Conservation (phyloP, 2,113 vertebrate genomes). For the Odontophorus gujanensis region DNA sequence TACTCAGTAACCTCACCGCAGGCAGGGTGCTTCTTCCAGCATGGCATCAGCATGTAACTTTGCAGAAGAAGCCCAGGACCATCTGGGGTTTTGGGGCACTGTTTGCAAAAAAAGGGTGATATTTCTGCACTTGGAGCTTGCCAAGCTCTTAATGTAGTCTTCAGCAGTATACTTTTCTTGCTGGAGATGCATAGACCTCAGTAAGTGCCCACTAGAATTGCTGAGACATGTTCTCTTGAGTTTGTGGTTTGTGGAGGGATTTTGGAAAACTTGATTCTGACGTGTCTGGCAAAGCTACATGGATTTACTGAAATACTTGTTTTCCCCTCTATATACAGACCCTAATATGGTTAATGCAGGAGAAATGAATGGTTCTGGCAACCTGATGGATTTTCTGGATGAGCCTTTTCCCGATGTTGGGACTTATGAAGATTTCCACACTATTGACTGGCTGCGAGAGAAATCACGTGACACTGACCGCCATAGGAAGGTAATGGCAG, state of each 20-base stretch:
- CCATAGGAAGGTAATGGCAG: slow-evolving; percentile 87
- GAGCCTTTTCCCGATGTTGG: slow-evolving; percentile 95
- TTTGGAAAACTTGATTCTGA: not conserved
- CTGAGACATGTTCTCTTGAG: not conserved
- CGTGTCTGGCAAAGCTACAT: not conserved
- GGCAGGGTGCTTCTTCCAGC: not conserved
- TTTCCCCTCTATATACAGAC: slow-evolving; percentile 55
- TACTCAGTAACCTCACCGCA: not conserved
- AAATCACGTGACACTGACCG: slow-evolving; percentile 96
- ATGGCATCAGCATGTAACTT: not conserved
- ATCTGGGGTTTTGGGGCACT: not conserved
- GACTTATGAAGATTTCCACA: slow-evolving; percentile 97
- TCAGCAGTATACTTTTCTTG: not conserved
- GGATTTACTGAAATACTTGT: not conserved
- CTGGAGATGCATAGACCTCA: not conserved
- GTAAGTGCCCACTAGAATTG: not conserved
- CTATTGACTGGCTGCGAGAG: slow-evolving; percentile 97
- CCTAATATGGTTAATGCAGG: slow-evolving; percentile 87
- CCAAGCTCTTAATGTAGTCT: not conserved
- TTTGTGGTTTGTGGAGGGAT: not conserved
- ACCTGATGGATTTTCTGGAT: slow-evolving; percentile 97
- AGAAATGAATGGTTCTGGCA: slow-evolving; percentile 90
- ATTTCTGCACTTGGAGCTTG: not conserved
- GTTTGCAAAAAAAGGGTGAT: not conserved
- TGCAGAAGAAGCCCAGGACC: not conserved